A percentile compares a stretch with the other conserved stretches of the same genome.
These are phyloP conservation scores for Bhutanitis thaidina DNA, from an alignment of 2,888 invertebrate genomes.

Conservation along the genomic window DNA sequence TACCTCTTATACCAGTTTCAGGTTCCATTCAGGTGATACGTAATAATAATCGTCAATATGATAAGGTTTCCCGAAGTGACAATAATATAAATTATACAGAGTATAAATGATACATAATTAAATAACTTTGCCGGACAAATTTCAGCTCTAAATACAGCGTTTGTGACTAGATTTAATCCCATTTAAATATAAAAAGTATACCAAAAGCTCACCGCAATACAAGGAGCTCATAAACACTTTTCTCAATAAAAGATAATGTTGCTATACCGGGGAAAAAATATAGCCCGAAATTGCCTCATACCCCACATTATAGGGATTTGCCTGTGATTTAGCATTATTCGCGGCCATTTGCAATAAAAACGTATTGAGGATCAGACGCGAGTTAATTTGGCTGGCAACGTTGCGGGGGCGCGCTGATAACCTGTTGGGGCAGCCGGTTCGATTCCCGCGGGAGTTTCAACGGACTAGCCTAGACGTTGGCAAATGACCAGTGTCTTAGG, in stretches of 20 bases:
- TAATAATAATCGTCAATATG: no score
- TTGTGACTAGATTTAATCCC: not conserved
- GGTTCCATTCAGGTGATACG: no score
- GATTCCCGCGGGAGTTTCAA: slow-evolving; percentile 46
- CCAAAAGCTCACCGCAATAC: slow-evolving; percentile 29
- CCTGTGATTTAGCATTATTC: slow-evolving; percentile 66
- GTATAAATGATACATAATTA: no score
- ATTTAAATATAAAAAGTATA: slow-evolving; percentile 15
- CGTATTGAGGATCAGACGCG: slow-evolving; percentile 55
- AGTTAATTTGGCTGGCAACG: slow-evolving; percentile 58
- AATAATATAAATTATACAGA: no score
- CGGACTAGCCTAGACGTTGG: slow-evolving; percentile 20
- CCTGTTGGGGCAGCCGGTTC: slow-evolving; percentile 30
- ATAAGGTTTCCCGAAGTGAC: no score
- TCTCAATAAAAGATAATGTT: slow-evolving; percentile 63
- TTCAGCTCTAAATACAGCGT: no score
- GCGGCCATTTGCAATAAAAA: slow-evolving; percentile 66
- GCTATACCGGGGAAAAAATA: slow-evolving; percentile 34
- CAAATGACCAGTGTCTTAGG: slow-evolving; percentile 15
- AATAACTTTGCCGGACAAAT: no score
- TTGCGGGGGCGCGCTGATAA: slow-evolving; percentile 29
- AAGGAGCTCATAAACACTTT: slow-evolving; percentile 53
- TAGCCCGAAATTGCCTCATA: slow-evolving; percentile 38
- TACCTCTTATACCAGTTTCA: no score
- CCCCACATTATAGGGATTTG: slow-evolving; percentile 57